Evolutionary conservation across 2,113 vertebrate species (phyloP), one percentile per base, ranked within the genome.

Genomic region (Rhinoderma darwinii): DNA sequence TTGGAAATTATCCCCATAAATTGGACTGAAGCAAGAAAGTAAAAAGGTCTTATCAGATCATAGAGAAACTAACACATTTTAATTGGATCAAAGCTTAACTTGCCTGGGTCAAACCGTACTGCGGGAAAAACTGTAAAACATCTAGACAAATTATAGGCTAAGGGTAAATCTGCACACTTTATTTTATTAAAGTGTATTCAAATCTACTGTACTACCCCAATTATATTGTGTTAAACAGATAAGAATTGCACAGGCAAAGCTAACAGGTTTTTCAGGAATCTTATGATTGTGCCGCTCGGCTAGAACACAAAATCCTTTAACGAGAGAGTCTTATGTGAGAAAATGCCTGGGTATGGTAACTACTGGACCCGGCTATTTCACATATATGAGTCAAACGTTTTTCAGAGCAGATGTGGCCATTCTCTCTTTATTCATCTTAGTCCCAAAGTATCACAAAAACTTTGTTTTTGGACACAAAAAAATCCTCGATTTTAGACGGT

Each of bases 111-210:
- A 87, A 35, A 50, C 63, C 72, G 37, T 81, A 59, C n/a, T 43
- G 27, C 50, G 2, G 78, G 35, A 87, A 87, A 75, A 72, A 82
- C 22, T 37, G 51, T 61, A 54, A 37, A 59, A 11, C 78, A 1
- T 7, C 68, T 82, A 74, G 86, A 75, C 50, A 87, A 87, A 87
- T 87, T 87, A 75, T 37, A 87, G 68, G 51, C 51, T 51, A 47
- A 51, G 85, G 43, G 56, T 50, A 87, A 87, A 50, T 72, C 51
- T 59, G 51, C 66, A 50, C 68, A 74, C 75, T 87, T 41, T 15
- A 78, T 87, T 87, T 72, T 50, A 87, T 87, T 82, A 82, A 73
- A 75, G 68, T 82, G 51, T 66, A 87, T 82, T 87, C 82, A 82
- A 74, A 74, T 56, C 51, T 20, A 47, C 78, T 61, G 51, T 35